Percentiles rank a stretch among this genome's conserved stretches.
Conservation (phyloP, 2,113 vertebrate genomes). For the Glaucidium brasilianum region DNA sequence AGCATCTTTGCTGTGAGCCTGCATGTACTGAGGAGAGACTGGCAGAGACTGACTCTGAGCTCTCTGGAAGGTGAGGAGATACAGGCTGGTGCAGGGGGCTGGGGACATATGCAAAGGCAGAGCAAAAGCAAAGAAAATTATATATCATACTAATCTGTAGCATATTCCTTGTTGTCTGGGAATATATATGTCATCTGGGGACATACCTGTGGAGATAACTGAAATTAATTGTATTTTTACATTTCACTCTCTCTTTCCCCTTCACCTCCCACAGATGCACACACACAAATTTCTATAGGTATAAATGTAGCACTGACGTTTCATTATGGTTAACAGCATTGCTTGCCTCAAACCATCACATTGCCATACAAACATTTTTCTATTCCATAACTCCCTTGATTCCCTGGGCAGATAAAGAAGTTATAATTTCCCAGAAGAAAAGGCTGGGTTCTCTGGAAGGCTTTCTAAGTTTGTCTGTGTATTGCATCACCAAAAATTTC, state of each 20-base stretch:
- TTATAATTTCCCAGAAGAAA: not conserved
- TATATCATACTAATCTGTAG: not conserved
- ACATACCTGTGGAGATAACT: not conserved
- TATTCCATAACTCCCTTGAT: not conserved
- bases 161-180: not conserved
- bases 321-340: not conserved
- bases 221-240: not conserved
- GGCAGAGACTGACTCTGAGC: not conserved
- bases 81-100: rapidly evolving
- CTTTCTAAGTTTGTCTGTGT: not conserved
- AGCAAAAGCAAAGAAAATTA: not conserved
- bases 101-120: not conserved
- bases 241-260: not conserved
- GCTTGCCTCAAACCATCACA: not conserved
- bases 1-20: not conserved
- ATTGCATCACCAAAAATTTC: not conserved
- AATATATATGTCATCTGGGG: not conserved
- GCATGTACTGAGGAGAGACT: not conserved
- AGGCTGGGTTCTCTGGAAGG: not conserved
- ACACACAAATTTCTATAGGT: not conserved
- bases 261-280: not conserved
- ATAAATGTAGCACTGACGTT: not conserved
- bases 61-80: not conserved
- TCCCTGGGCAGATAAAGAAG: not conserved
- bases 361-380: not conserved